Percentiles rank a stretch among this genome's conserved stretches.
These are phyloP conservation scores for Ptychoptera contaminata DNA, from an alignment of 2,888 invertebrate genomes.

Conservation along the genomic window DNA sequence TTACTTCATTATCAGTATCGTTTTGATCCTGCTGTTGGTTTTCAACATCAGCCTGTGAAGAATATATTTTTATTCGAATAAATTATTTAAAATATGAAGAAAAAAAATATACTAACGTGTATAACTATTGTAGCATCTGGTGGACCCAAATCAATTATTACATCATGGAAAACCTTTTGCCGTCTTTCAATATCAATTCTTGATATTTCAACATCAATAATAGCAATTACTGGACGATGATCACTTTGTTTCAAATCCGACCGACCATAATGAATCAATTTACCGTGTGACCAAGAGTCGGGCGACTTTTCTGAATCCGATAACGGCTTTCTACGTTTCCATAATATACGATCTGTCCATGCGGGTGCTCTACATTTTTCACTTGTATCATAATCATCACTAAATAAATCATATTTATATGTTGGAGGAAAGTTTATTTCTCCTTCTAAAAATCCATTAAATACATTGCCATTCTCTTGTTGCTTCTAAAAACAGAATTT, in stretches of 20 bases:
- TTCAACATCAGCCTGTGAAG: background rate
- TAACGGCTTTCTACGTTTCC: conserved; percentile 65
- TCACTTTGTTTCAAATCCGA: conserved; percentile 95
- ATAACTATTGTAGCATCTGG: conserved; percentile 89
- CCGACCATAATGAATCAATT: conserved; percentile 74
- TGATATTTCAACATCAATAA: conserved; percentile 75
- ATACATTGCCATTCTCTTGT: conserved; percentile 66
- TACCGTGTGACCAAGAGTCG: conserved; percentile 59
- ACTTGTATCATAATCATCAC: conserved; percentile 97
- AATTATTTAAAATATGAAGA: background rate
- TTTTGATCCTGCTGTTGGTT: conserved; percentile 19
- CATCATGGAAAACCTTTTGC: conserved; percentile 66
- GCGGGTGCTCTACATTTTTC: conserved; percentile 95
- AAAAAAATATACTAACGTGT: conserved; percentile 25
- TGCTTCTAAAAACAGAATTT: conserved; percentile 37
- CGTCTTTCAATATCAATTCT: conserved; percentile 63
- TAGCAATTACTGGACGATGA: conserved; percentile 88
- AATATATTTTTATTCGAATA: background rate
- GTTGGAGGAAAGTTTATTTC: conserved; percentile 86
- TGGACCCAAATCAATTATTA: conserved; percentile 77
- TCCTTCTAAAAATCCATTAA: conserved; percentile 87
- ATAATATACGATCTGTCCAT: conserved; percentile 96
- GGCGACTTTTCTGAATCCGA: conserved; percentile 43
- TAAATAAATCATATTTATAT: conserved; percentile 97
- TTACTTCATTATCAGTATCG: conserved; percentile 35